A percentile compares a stretch with the other conserved stretches of the same genome.
Conservation (phyloP, 2,797 vertebrate genomes). For the Melanotaenia maccullochi region DNA sequence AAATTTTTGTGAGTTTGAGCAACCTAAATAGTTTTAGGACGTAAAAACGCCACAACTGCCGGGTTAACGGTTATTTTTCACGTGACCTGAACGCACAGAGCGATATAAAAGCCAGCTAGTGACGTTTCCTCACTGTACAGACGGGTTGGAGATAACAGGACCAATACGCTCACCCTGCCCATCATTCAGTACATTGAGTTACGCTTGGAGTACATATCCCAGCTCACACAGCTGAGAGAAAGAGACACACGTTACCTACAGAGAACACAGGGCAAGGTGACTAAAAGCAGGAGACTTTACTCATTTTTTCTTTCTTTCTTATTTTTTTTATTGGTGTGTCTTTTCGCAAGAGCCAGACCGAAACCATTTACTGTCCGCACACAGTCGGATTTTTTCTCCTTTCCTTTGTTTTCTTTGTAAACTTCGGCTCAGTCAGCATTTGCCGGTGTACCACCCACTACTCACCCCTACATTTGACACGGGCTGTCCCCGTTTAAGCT, state of each 20-base stretch:
- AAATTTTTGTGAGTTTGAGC: neutral
- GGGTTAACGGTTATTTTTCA: neutral
- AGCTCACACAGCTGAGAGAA: constrained; percentile 6
- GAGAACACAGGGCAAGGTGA: constrained; percentile 11
- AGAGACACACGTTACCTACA: constrained; percentile 1
- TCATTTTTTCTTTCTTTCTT: neutral
- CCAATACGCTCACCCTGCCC: constrained; percentile 62
- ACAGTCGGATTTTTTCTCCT: constrained; percentile 8
- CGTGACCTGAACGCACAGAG: constrained; percentile 25
- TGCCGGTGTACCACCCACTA: constrained; percentile 23
- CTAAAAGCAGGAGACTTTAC: constrained; percentile 10
- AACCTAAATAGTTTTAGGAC: neutral
- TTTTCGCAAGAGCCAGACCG: neutral
- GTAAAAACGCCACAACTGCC: neutral
- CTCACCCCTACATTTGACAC: constrained; percentile 32
- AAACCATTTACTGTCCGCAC: constrained; percentile 2
- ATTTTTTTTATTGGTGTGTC: no score
- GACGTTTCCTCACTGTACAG: constrained; percentile 45
- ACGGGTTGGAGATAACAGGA: constrained; percentile 51
- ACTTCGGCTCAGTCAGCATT: constrained; percentile 58
- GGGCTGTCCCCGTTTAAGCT: constrained; percentile 21
- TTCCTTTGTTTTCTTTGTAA: constrained; percentile 49
- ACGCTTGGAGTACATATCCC: constrained; percentile 6
- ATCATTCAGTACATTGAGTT: constrained; percentile 41
- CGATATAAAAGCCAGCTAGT: constrained; percentile 46